Conservation (phyloP, 1,140 invertebrate genomes). For the Atta colombica region DNA sequence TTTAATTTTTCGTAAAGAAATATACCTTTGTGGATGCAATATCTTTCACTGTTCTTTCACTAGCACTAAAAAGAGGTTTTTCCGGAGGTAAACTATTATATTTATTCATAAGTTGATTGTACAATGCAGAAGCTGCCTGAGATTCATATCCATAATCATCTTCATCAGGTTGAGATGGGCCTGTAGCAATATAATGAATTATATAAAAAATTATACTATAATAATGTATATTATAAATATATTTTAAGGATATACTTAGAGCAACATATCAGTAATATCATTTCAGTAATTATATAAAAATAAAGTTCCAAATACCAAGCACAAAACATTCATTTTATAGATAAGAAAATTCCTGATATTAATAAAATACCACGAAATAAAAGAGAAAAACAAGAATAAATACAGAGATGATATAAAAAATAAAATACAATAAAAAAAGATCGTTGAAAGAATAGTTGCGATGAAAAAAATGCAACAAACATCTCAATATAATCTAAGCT, state of each 20-base stretch:
- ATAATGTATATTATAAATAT: neutral
- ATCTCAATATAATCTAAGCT: neutral
- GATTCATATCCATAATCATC: slow-evolving; percentile 97
- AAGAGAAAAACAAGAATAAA: neutral
- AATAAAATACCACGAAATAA: neutral
- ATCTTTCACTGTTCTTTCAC: slow-evolving; percentile 84
- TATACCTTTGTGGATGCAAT: slow-evolving; percentile 86
- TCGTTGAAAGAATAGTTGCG: neutral
- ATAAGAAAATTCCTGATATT: slow-evolving; percentile 6
- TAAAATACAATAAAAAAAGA: neutral
- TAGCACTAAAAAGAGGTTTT: slow-evolving; percentile 82
- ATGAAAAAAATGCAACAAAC: neutral
- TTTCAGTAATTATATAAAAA: slow-evolving; percentile 33
- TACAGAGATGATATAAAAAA: slow-evolving; percentile 8
- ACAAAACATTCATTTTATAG: slow-evolving; percentile 13
- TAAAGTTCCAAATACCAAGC: slow-evolving; percentile 64
- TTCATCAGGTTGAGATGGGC: slow-evolving; percentile 93
- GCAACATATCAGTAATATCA: slow-evolving; percentile 1
- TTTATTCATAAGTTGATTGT: slow-evolving; percentile 94
- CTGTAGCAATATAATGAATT: slow-evolving; percentile 76
- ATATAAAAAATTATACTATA: neutral
- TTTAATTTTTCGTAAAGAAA: slow-evolving; percentile 1
- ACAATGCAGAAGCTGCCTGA: slow-evolving; percentile 92
- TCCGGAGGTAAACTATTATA: slow-evolving; percentile 91
- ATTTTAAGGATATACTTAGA: neutral